These are phyloP conservation scores for Papilio demoleus DNA, from an alignment of 2,888 invertebrate genomes.

Conservation along the genomic window DNA sequence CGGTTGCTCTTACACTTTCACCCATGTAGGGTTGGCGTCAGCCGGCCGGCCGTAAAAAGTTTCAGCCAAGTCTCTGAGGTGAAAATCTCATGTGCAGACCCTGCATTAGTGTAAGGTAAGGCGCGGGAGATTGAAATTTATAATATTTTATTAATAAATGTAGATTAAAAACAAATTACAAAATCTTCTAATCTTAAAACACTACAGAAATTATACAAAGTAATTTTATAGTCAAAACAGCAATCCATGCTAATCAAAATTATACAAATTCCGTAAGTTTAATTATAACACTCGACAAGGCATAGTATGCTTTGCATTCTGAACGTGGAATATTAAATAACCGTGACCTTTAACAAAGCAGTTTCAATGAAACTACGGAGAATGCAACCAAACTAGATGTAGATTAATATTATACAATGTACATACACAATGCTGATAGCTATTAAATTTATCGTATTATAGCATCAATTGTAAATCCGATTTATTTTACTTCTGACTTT, in stretches of 20 bases:
- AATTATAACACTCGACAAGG: neutral
- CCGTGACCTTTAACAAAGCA: conserved; percentile 30
- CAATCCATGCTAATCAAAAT: neutral
- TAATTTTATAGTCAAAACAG: no score
- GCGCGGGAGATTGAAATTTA: no score
- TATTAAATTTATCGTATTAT: neutral
- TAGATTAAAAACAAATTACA: neutral
- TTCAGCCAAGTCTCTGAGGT: no score
- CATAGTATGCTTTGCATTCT: neutral
- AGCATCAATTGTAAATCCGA: no score
- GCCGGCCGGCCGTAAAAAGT: no score
- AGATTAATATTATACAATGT: conserved; percentile 6
- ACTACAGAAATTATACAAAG: no score
- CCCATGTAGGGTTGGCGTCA: no score
- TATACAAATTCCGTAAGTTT: neutral
- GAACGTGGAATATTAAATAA: conserved; percentile 18
- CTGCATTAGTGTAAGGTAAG: no score
- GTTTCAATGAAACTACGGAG: conserved; percentile 27
- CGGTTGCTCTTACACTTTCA: no score
- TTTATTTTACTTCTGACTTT: no score
- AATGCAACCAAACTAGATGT: neutral
- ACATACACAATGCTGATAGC: neutral
- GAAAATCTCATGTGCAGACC: no score
- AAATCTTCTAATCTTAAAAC: neutral
- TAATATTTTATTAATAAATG: no score